Conservation (phyloP, 2,888 invertebrate genomes). For the Lasioglossum morio region DNA sequence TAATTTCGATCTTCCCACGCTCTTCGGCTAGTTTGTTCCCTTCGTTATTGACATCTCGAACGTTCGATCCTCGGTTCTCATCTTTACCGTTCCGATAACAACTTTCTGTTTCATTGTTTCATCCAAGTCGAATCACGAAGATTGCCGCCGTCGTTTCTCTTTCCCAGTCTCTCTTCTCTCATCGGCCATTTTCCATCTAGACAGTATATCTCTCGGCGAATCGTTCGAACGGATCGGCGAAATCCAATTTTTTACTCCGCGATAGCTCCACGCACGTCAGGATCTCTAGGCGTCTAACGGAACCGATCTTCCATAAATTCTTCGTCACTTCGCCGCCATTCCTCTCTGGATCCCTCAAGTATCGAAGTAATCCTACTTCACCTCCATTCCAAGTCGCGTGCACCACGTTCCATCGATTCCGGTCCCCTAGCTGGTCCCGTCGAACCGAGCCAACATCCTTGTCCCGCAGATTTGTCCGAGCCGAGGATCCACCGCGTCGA, state of each 20-base stretch:
- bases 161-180: background rate
- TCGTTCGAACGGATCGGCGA: background rate
- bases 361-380: slow-evolving; percentile 45
- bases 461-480: slow-evolving; percentile 23
- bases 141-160: background rate
- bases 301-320: slow-evolving; percentile 36
- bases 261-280: background rate
- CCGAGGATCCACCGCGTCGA: slow-evolving; percentile 1
- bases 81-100: background rate
- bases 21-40: slow-evolving; percentile 7
- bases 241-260: slow-evolving; percentile 20
- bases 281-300: slow-evolving; percentile 11
- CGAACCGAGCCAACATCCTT: background rate
- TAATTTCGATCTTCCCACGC: background rate
- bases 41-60: background rate
- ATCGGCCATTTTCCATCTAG: background rate
- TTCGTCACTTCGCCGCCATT: slow-evolving; percentile 47
- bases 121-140: background rate
- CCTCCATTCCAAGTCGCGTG: slow-evolving; percentile 30
- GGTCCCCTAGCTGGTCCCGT: slow-evolving; percentile 23
- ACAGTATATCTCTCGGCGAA: background rate
- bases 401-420: slow-evolving; percentile 40
- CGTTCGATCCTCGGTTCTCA: background rate
- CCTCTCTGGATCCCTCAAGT: slow-evolving; percentile 28
- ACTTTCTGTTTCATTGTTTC: background rate